Conservation (phyloP, 2,888 invertebrate species). For the Andrena bucephala region DNA sequence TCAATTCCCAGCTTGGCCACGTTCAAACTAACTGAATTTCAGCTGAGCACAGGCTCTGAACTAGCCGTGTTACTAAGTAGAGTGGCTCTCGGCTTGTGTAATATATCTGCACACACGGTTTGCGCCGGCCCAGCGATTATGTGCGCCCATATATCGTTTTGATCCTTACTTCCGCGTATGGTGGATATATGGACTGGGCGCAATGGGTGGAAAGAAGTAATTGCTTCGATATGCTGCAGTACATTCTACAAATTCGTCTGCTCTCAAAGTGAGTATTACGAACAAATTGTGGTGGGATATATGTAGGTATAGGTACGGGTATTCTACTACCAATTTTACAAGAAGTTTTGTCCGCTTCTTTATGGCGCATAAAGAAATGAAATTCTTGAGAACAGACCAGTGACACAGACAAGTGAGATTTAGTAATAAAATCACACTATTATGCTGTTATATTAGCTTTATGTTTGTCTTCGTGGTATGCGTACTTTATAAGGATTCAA, state of each 20-base stretch:
- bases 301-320: not conserved
- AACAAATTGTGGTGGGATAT: not conserved
- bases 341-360: no score
- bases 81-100: constrained; percentile 47
- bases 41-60: constrained; percentile 34
- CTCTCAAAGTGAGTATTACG: not conserved
- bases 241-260: no score
- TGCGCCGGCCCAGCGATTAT: constrained; percentile 28
- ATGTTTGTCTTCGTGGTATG: not conserved
- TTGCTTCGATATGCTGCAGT: not conserved
- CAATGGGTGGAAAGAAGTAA: constrained; percentile 18
- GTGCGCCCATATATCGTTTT: not conserved
- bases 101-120: constrained; percentile 50
- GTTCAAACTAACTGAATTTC: constrained; percentile 69
- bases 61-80: constrained; percentile 54
- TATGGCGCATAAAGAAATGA: no score
- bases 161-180: constrained; percentile 22
- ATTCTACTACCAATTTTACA: not conserved
- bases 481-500: no score
- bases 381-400: no score
- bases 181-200: not conserved
- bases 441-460: not conserved
- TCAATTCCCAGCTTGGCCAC: constrained; percentile 66
- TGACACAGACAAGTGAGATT: no score
- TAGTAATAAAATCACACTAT: no score